phyloP scores from a whole-genome alignment of 2,113 vertebrate genomes.

The Symphodus melops region DNA sequence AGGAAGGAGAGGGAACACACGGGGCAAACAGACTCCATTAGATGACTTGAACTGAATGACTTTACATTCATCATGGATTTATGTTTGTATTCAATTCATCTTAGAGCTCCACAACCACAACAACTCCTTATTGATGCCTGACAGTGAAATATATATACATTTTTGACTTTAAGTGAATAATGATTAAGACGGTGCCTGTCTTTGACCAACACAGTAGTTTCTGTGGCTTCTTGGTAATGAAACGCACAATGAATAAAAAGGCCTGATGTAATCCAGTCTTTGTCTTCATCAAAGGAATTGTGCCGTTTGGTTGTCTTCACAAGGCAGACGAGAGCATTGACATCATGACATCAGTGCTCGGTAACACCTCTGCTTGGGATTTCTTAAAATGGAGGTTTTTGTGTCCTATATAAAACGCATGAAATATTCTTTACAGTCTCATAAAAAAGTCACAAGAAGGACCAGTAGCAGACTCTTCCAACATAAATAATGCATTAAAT shows the following conservation, averaged over 20 bases:
- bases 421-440: background rate
- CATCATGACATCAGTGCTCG: background rate
- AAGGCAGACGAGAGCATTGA: background rate
- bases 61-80: constrained; percentile 2
- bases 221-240: constrained; percentile 21
- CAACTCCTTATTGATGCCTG: background rate
- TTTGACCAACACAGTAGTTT: constrained; percentile 1
- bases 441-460: background rate
- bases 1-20: constrained; percentile 39
- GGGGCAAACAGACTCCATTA: background rate
- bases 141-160: background rate
- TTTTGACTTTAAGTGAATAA: background rate
- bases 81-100: background rate
- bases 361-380: background rate
- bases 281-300: constrained; percentile 35
- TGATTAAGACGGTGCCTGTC: background rate
- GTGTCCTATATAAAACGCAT: background rate
- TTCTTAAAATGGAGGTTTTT: background rate
- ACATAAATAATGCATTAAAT: background rate
- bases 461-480: background rate
- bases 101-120: background rate
- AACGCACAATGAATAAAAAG: constrained; percentile 29
- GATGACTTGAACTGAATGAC: constrained; percentile 9
- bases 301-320: constrained; percentile 31
- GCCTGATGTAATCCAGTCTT: constrained; percentile 48